Conservation (phyloP, 2,113 vertebrate species). For the Rafetus swinhoei region DNA sequence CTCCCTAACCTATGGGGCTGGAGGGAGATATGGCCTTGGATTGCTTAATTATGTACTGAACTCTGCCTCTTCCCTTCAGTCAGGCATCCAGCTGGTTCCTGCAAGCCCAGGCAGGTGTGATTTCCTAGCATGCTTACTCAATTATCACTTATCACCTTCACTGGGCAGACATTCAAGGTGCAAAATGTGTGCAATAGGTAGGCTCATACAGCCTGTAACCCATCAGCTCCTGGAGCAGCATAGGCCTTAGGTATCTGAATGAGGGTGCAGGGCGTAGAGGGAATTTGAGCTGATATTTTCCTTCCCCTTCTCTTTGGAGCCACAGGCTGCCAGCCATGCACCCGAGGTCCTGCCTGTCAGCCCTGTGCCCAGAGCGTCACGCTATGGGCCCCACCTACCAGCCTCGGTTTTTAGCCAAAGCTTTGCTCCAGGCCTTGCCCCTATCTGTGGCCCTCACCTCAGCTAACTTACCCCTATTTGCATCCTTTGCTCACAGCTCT, state of each 20-base stretch:
- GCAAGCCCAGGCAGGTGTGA: neutral
- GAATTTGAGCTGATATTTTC: neutral
- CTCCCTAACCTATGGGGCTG: neutral
- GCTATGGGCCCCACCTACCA: no score
- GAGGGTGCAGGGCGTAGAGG: neutral
- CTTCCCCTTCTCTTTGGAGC: neutral
- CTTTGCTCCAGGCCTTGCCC: no score
- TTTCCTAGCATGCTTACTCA: neutral
- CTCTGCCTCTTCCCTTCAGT: neutral
- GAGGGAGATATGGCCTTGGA: neutral
- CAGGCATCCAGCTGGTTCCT: fast-evolving
- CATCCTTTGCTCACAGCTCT: no score
- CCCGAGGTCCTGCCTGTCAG: no score
- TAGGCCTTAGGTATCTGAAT: neutral
- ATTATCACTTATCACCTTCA: neutral
- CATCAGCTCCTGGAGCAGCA: neutral
- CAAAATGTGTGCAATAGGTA: fast-evolving
- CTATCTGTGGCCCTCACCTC: no score
- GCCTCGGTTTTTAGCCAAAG: no score
- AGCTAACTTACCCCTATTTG: no score
- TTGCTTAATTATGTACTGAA: neutral
- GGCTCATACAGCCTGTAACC: neutral
- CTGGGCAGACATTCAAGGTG: fast-evolving
- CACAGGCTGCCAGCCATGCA: neutral
- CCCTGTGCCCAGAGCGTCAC: no score